These are phyloP conservation scores for Orchestia grillus DNA, from an alignment of 1,140 invertebrate genomes.

Conservation along the genomic window DNA sequence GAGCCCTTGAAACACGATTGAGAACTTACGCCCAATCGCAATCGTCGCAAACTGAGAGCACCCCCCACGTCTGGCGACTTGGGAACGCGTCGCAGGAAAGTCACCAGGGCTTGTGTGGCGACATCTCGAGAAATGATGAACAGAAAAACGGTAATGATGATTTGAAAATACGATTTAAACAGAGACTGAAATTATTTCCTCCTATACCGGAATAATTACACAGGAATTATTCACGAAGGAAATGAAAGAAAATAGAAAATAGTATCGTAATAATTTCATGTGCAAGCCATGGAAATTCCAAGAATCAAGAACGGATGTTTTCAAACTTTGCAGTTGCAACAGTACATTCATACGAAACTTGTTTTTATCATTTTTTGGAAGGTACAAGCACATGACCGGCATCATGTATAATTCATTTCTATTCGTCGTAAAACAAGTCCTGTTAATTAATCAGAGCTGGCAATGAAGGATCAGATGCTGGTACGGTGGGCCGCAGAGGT, in stretches of 20 bases:
- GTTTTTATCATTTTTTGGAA: background rate
- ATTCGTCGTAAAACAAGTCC: background rate
- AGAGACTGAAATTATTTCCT: background rate
- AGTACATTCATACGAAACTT: background rate
- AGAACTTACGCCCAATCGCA: background rate
- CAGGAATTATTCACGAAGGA: background rate
- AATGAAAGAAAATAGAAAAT: background rate
- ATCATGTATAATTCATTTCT: background rate
- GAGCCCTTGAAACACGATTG: background rate
- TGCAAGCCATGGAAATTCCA: background rate
- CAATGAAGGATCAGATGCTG: background rate
- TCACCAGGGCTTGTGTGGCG: too few relatives aligned
- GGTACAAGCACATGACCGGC: background rate
- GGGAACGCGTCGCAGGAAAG: background rate
- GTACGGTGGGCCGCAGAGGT: background rate
- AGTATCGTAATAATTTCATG: background rate
- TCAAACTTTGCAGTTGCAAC: background rate
- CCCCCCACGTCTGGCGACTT: background rate
- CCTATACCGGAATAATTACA: background rate
- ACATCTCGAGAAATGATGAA: background rate
- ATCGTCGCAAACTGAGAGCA: background rate
- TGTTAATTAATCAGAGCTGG: background rate
- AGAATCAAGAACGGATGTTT: background rate
- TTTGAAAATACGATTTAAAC: background rate
- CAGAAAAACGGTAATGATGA: background rate